Conservation (phyloP, 2,888 invertebrate genomes). For the Atethmia centrago region DNA sequence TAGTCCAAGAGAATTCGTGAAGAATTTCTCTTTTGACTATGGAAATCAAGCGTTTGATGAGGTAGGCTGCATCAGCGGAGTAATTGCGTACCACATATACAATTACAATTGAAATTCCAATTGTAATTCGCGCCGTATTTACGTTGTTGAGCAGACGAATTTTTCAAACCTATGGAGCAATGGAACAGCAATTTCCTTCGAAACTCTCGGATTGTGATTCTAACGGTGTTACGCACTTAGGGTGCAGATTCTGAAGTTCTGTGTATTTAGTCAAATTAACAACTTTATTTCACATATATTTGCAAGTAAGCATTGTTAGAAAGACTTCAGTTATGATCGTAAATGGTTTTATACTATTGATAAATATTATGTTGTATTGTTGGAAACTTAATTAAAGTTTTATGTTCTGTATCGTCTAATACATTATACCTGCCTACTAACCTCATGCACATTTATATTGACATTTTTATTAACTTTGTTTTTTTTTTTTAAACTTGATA, state of each 20-base stretch:
- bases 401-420: not conserved
- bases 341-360: slow-evolving; percentile 6
- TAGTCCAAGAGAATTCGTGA: not conserved
- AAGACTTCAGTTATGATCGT: slow-evolving; percentile 4
- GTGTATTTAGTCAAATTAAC: not conserved
- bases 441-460: not conserved
- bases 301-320: not conserved
- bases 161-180: too few species aligned
- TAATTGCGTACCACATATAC: too few species aligned
- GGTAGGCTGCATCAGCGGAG: not conserved
- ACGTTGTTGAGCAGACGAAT: too few species aligned
- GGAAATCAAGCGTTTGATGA: not conserved
- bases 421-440: too few species aligned
- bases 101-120: too few species aligned
- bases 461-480: not conserved
- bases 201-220: too few species aligned
- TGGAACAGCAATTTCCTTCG: too few species aligned
- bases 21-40: not conserved
- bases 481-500: too few species aligned
- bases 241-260: not conserved
- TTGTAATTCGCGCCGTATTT: too few species aligned
- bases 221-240: too few species aligned
- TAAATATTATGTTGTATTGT: slow-evolving; percentile 13
- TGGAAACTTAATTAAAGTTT: slow-evolving; percentile 3
- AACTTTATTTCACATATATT: not conserved